These are phyloP conservation scores for Vimba vimba DNA, from an alignment of 2,113 vertebrate species.

Conservation along the genomic window DNA sequence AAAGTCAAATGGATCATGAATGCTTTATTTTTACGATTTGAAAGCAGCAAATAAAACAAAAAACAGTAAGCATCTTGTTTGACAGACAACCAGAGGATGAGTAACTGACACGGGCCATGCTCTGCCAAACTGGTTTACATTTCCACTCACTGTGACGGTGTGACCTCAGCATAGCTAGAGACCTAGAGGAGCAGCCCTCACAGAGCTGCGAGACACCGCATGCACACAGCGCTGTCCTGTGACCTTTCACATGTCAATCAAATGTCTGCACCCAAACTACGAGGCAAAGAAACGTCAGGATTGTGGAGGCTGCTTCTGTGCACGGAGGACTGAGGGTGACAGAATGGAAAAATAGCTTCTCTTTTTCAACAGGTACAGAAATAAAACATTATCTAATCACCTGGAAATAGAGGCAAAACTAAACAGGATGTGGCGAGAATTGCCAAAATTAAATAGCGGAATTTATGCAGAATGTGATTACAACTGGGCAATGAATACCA, in stretches of 20 bases:
- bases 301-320: constrained; percentile 68
- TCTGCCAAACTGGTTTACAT: constrained; percentile 30
- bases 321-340: not conserved
- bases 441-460: not conserved
- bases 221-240: constrained; percentile 63
- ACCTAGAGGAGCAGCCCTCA: constrained; percentile 28
- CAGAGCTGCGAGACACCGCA: constrained; percentile 13
- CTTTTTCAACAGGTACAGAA: not conserved
- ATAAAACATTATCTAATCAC: not conserved
- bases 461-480: constrained; percentile 7
- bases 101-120: constrained; percentile 35
- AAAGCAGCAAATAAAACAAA: not conserved
- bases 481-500: not conserved
- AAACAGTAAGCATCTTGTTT: constrained; percentile 12
- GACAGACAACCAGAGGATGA: constrained; percentile 30
- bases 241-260: constrained; percentile 78
- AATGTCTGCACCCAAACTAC: constrained; percentile 62
- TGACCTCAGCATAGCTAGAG: constrained; percentile 50
- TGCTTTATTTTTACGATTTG: not conserved
- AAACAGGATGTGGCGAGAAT: constrained; percentile 8
- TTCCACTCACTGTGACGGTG: constrained; percentile 45
- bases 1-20: not conserved
- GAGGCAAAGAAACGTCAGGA: constrained; percentile 55
- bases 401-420: constrained; percentile 15
- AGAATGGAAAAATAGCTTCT: constrained; percentile 31